These are phyloP conservation scores for Bedellia somnulentella DNA, from an alignment of 2,888 invertebrate genomes.

Conservation along the genomic window DNA sequence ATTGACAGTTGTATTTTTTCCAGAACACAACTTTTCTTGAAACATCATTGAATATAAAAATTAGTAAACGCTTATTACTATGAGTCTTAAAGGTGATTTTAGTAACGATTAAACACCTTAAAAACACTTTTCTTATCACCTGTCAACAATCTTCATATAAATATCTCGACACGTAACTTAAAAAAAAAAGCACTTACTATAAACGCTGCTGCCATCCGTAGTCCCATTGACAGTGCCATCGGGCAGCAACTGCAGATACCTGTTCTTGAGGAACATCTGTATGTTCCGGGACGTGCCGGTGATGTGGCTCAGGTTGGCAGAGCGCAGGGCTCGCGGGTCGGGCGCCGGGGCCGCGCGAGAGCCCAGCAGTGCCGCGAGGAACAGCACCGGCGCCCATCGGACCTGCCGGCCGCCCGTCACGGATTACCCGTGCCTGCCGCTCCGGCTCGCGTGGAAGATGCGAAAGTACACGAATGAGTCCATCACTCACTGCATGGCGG, in stretches of 20 bases:
- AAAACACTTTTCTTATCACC: no score
- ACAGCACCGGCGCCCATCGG: conserved; percentile 44
- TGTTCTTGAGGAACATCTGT: conserved; percentile 83
- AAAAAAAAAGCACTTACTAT: conserved; percentile 69
- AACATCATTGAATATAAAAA: no score
- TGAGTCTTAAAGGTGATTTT: no score
- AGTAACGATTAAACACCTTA: no score
- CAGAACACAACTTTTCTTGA: no score
- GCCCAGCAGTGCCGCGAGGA: conserved; percentile 55
- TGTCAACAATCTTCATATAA: no score
- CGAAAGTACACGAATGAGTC: conserved; percentile 4
- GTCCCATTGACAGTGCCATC: conserved; percentile 87
- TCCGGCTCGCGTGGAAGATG: conserved; percentile 9
- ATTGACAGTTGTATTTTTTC: no score
- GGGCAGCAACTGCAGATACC: conserved; percentile 78
- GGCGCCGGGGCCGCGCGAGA: conserved; percentile 53
- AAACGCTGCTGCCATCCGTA: conserved; percentile 76
- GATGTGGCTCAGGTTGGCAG: conserved; percentile 79
- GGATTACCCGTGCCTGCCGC: conserved; percentile 15
- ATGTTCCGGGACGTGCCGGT: conserved; percentile 79
- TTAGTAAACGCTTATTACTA: no score
- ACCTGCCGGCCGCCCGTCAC: no score
- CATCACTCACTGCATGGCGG: no score
- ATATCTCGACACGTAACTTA: no score
- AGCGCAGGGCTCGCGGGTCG: conserved; percentile 70